phyloP scores from a whole-genome alignment of 2,113 vertebrate genomes.

The Loxodonta africana region DNA sequence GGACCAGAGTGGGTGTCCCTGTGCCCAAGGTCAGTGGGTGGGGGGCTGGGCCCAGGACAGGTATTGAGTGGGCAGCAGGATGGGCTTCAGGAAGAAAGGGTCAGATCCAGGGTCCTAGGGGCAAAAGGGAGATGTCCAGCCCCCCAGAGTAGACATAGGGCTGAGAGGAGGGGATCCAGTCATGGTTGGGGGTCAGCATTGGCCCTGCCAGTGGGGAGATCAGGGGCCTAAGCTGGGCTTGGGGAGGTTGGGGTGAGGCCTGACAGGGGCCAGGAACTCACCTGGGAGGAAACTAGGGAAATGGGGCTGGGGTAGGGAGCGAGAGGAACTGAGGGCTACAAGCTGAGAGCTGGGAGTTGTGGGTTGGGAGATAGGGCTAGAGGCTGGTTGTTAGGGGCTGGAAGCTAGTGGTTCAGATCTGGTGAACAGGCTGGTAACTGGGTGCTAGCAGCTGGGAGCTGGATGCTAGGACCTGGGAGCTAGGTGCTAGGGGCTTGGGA shows the following conservation, averaged over 20 bases:
- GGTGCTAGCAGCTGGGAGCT: not conserved
- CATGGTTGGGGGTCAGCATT: not conserved
- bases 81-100: not conserved
- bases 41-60: too few species aligned
- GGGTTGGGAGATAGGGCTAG: too few species aligned
- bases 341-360: too few species aligned
- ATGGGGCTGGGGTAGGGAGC: too few species aligned
- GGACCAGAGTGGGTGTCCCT: not conserved
- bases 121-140: not conserved
- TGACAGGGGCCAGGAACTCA: not conserved
- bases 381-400: too few species aligned
- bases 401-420: too few species aligned
- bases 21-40: not conserved
- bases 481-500: not conserved
- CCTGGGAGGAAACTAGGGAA: accelerated
- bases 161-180: not conserved
- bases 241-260: accelerated
- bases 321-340: not conserved
- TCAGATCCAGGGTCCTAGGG: not conserved
- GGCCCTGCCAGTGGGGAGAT: not conserved
- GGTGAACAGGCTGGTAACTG: too few species aligned
- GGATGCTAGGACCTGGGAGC: not conserved
- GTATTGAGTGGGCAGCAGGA: not conserved
- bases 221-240: not conserved
- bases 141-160: not conserved